phyloP scores from a whole-genome alignment of 2,888 invertebrate genomes.

The Hanleya hanleyi region DNA sequence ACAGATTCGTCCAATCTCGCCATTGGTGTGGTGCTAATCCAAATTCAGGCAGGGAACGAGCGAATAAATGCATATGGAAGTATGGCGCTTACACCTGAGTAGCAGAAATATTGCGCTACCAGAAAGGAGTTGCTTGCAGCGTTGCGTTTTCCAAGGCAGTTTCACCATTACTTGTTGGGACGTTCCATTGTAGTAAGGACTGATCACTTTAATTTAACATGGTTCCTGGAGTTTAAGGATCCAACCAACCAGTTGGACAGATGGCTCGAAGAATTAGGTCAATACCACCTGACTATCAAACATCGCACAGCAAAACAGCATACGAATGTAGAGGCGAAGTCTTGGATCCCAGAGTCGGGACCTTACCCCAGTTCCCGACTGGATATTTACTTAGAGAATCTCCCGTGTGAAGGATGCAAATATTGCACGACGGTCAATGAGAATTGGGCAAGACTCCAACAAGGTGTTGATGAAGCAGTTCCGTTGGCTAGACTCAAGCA shows the following conservation, averaged over 20 bases:
- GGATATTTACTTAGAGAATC: background rate
- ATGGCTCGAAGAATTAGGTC: constrained; percentile 40
- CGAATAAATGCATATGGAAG: background rate
- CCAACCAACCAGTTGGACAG: constrained; percentile 37
- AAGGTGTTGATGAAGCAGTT: constrained; percentile 14
- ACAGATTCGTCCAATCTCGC: constrained; percentile 41
- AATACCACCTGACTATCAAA: constrained; percentile 32
- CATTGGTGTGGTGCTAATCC: constrained; percentile 23
- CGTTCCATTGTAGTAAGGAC: background rate
- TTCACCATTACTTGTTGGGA: background rate
- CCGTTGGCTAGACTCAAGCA: constrained; percentile 10
- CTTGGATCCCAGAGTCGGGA: background rate
- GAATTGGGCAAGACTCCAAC: constrained; percentile 21
- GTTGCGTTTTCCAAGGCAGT: background rate
- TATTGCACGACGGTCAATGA: constrained; percentile 17
- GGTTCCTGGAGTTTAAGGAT: constrained; percentile 35
- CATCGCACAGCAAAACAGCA: background rate
- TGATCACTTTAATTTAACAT: background rate
- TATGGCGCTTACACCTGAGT: background rate
- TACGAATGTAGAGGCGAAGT: background rate
- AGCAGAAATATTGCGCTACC: background rate
- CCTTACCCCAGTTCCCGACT: background rate
- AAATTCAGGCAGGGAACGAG: background rate
- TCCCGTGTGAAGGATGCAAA: constrained; percentile 35
- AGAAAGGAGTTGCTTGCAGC: background rate